Percentiles rank a stretch among this genome's conserved stretches.
These are phyloP conservation scores for Drosophila neutralis DNA, from an alignment of 2,888 invertebrate species.

Conservation along the genomic window DNA sequence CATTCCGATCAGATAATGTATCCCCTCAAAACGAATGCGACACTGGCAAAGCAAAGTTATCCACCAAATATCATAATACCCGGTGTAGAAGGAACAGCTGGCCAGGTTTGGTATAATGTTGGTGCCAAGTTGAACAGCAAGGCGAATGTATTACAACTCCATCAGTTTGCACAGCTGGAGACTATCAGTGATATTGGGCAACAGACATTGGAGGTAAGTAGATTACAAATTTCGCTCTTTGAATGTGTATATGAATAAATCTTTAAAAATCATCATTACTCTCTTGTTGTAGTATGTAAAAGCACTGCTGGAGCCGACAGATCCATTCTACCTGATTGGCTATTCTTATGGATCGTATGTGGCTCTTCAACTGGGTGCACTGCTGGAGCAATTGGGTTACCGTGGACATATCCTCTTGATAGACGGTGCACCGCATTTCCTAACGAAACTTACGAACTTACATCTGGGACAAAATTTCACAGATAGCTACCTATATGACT, in stretches of 20 bases:
- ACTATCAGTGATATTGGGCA: conserved; percentile 75
- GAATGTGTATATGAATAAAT: not conserved
- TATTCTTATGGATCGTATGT: conserved; percentile 95
- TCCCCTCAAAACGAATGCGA: conserved; percentile 85
- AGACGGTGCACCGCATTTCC: conserved; percentile 92
- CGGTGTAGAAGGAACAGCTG: conserved; percentile 89
- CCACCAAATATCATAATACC: conserved; percentile 86
- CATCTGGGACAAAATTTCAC: conserved; percentile 73
- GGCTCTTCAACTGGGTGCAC: conserved; percentile 90
- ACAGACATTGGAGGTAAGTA: conserved; percentile 74
- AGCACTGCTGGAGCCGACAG: conserved; percentile 86
- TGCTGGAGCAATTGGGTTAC: conserved; percentile 89
- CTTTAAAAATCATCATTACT: not conserved
- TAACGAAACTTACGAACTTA: conserved; percentile 85
- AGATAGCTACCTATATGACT: conserved; percentile 80
- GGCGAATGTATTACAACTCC: conserved; percentile 79
- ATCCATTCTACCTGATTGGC: conserved; percentile 91
- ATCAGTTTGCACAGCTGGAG: conserved; percentile 70
- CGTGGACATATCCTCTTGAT: conserved; percentile 89
- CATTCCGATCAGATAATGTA: conserved; percentile 86
- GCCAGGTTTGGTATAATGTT: conserved; percentile 83
- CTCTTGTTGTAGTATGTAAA: conserved; percentile 86
- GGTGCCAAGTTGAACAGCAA: conserved; percentile 70
- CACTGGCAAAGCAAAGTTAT: conserved; percentile 60
- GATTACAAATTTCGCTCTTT: not conserved